These are phyloP conservation scores for Spodoptera exigua DNA, from an alignment of 2,888 invertebrate genomes.

Conservation along the genomic window DNA sequence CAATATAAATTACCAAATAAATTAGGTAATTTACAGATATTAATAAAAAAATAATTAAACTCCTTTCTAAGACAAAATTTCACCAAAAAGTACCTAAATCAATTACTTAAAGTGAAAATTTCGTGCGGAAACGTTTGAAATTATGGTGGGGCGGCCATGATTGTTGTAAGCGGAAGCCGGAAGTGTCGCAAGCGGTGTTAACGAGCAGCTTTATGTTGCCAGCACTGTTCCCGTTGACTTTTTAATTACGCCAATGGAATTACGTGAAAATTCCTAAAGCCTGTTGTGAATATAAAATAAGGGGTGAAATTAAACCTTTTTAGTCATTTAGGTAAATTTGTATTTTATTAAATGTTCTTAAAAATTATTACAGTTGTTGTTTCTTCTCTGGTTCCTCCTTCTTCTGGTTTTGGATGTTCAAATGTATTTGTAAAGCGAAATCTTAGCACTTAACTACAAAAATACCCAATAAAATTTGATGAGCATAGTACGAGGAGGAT, in stretches of 20 bases:
- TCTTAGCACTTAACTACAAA: too few relatives aligned
- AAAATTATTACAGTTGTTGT: too few relatives aligned
- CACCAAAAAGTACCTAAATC: slow-evolving; percentile 1
- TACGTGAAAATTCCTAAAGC: slow-evolving; percentile 82
- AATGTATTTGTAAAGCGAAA: too few relatives aligned
- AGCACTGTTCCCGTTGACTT: slow-evolving; percentile 80
- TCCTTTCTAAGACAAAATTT: too few relatives aligned
- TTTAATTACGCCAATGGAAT: slow-evolving; percentile 85
- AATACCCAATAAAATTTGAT: too few relatives aligned
- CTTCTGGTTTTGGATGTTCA: too few relatives aligned
- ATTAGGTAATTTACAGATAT: too few relatives aligned
- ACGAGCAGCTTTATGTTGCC: slow-evolving; percentile 85
- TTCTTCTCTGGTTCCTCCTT: too few relatives aligned
- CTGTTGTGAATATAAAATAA: slow-evolving; percentile 78
- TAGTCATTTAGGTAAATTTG: neutral
- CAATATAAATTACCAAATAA: too few relatives aligned
- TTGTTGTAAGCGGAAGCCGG: slow-evolving; percentile 54
- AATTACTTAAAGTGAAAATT: slow-evolving; percentile 1
- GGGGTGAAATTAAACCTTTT: slow-evolving; percentile 33
- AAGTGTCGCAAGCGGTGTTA: slow-evolving; percentile 72
- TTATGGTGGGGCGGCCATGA: slow-evolving; percentile 60
- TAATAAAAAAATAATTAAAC: too few relatives aligned
- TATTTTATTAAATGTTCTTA: slow-evolving; percentile 37
- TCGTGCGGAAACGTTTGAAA: slow-evolving; percentile 39
- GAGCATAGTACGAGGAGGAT: too few relatives aligned